A percentile compares a stretch with the other conserved stretches of the same genome.
phyloP scores from a whole-genome alignment of 1,140 invertebrate genomes.

The Lerema accius region DNA sequence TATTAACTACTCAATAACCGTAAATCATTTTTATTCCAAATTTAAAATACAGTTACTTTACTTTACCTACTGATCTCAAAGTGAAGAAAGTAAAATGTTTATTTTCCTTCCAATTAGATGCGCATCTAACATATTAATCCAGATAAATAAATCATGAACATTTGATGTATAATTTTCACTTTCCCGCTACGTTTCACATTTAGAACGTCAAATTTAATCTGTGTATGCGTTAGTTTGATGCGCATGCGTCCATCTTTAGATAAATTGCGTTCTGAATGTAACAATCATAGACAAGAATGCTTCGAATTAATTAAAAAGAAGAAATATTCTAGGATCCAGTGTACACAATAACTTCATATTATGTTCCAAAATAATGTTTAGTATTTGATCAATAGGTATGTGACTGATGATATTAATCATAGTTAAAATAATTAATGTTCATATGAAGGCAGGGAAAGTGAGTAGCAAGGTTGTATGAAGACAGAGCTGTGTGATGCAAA shows the following conservation, averaged over 20 bases:
- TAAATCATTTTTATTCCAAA: background rate
- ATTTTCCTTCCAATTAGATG: background rate
- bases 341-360: too few relatives aligned
- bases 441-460: conserved; percentile 4
- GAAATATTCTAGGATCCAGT: too few relatives aligned
- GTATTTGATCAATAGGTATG: too few relatives aligned
- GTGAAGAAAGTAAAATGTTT: background rate
- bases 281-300: too few relatives aligned
- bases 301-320: too few relatives aligned
- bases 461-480: conserved; percentile 4
- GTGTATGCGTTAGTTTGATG: background rate
- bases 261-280: too few relatives aligned
- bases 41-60: background rate
- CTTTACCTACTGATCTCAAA: background rate
- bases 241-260: conserved; percentile 7
- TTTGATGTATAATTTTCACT: background rate
- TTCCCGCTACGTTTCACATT: conserved; percentile 13
- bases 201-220: background rate
- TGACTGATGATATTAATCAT: too few relatives aligned
- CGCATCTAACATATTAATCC: background rate
- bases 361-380: too few relatives aligned
- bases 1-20: background rate
- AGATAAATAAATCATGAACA: background rate
- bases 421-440: too few relatives aligned
- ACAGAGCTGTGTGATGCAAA: conserved; percentile 4